Conservation (phyloP, 2,797 vertebrate genomes). For the Gymnodraco acuticeps region DNA sequence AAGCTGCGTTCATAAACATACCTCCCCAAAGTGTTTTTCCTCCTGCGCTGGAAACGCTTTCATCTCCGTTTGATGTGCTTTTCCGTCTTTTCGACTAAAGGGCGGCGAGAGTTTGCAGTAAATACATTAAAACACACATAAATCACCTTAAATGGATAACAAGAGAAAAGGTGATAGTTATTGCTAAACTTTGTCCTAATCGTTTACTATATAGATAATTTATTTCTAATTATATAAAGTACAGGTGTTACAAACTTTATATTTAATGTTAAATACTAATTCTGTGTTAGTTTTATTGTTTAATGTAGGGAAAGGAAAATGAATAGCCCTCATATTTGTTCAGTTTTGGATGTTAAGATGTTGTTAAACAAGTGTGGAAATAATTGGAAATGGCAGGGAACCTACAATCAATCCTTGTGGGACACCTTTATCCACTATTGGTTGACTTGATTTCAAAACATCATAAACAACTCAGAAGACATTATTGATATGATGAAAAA, state of each 20-base stretch:
- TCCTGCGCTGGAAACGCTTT: conserved; percentile 51
- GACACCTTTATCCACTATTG: conserved; percentile 4
- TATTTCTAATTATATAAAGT: neutral
- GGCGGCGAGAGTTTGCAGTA: neutral
- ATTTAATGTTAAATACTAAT: neutral
- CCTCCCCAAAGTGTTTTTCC: conserved; percentile 65
- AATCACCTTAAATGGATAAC: neutral
- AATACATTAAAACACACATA: conserved; percentile 17
- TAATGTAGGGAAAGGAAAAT: too few relatives aligned
- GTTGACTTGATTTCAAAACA: too few relatives aligned
- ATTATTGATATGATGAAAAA: too few relatives aligned
- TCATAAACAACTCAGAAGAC: too few relatives aligned
- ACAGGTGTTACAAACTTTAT: neutral
- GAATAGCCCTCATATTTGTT: neutral
- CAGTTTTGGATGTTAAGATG: neutral
- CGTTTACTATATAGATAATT: neutral
- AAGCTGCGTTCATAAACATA: conserved; percentile 70
- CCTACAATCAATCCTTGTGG: conserved; percentile 17
- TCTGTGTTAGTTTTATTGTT: neutral
- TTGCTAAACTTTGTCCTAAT: neutral
- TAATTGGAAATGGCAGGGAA: neutral
- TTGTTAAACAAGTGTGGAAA: neutral
- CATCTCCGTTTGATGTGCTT: conserved; percentile 56
- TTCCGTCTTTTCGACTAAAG: neutral
- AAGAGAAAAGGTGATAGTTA: neutral